phyloP scores from a whole-genome alignment of 2,113 vertebrate species.

The Phaethornis superciliosus region DNA sequence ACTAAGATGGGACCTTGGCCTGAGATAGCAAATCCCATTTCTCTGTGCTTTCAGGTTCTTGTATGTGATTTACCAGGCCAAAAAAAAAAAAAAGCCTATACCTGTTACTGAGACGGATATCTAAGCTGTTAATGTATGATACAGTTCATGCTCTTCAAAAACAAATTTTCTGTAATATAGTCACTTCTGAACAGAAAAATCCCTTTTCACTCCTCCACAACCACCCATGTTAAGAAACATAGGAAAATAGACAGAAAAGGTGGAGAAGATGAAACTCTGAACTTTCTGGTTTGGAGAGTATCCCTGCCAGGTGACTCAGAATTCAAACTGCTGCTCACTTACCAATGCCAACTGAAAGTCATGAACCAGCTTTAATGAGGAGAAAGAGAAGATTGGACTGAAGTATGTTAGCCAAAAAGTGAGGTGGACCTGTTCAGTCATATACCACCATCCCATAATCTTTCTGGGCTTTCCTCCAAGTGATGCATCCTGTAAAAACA shows the following conservation, averaged over 20 bases:
- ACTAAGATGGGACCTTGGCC: neutral
- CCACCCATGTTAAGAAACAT: neutral
- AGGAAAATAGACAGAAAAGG: neutral
- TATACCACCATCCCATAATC: neutral
- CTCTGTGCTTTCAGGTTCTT: neutral
- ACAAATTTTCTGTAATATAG: neutral
- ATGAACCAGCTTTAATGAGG: neutral
- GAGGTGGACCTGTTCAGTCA: neutral
- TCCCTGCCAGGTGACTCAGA: neutral
- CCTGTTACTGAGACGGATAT: neutral
- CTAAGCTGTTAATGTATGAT: neutral
- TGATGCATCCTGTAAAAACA: neutral
- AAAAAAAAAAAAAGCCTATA: neutral
- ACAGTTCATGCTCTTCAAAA: neutral
- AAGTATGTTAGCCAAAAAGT: neutral
- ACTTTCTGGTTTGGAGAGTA: neutral
- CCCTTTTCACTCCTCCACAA: neutral
- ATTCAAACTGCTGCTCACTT: conserved; percentile 31
- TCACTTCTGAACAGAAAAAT: neutral
- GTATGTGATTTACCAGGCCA: neutral
- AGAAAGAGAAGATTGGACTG: neutral
- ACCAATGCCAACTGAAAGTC: conserved; percentile 27
- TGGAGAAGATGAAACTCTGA: neutral
- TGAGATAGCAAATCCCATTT: neutral
- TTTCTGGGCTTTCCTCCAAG: neutral